A percentile compares a stretch with the other conserved stretches of the same genome.
phyloP scores from a whole-genome alignment of 2,113 vertebrate genomes.

The Ictalurus punctatus region DNA sequence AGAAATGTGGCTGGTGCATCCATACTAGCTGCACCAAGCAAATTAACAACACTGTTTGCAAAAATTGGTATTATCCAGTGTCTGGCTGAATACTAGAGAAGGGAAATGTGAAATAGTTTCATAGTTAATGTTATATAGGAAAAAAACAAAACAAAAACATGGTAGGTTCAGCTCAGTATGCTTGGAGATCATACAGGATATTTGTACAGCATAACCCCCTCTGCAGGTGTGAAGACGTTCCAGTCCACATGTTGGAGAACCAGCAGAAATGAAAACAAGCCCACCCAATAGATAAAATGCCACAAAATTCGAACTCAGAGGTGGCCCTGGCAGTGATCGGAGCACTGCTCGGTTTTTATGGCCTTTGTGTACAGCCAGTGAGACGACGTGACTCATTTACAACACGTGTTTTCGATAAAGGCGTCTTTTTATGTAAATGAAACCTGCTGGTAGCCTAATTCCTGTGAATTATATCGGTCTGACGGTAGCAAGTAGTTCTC shows the following conservation, averaged over 20 bases:
- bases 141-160: background rate
- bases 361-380: background rate
- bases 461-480: background rate
- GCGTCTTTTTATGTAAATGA: conserved; percentile 7
- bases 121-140: too few relatives aligned
- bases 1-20: background rate
- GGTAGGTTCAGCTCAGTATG: background rate
- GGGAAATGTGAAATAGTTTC: background rate
- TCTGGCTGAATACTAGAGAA: background rate
- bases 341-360: background rate
- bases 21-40: background rate
- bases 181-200: background rate
- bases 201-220: background rate
- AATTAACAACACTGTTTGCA: too few relatives aligned
- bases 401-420: conserved; percentile 20
- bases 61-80: background rate
- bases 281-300: background rate
- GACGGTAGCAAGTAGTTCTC: background rate
- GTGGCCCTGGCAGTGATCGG: background rate
- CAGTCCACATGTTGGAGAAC: background rate
- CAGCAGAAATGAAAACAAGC: background rate
- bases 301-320: background rate
- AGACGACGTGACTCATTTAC: conserved; percentile 13
- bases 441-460: conserved; percentile 1
- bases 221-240: background rate